Evolutionary conservation across 2,888 invertebrate species (phyloP).

Genomic region (Adineta ricciae): DNA sequence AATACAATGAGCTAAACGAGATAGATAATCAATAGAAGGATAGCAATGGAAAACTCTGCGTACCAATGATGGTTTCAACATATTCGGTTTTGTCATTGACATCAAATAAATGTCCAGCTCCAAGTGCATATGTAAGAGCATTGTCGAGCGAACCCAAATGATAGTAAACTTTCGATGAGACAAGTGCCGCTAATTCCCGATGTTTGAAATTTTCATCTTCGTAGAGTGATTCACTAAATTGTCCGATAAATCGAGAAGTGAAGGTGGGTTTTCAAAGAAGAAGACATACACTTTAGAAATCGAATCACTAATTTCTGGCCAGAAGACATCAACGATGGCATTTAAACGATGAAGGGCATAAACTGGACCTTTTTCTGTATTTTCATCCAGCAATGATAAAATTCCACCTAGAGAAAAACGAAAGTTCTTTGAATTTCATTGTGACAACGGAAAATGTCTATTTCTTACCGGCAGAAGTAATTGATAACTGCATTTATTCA

Average conservation of each 20-base stretch:
- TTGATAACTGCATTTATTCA: slow-evolving; percentile 11
- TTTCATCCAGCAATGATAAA: slow-evolving; percentile 85
- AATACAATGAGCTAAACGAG: slow-evolving; percentile 72
- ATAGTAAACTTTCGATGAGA: slow-evolving; percentile 92
- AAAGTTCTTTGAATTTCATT: background rate
- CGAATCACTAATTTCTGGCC: slow-evolving; percentile 96
- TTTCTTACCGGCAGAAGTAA: background rate
- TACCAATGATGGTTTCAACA: slow-evolving; percentile 76
- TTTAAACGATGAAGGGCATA: slow-evolving; percentile 85
- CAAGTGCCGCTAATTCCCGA: slow-evolving; percentile 82
- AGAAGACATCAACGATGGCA: slow-evolving; percentile 87
- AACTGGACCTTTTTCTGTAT: slow-evolving; percentile 78
- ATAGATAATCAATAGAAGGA: slow-evolving; percentile 44
- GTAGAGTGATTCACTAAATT: slow-evolving; percentile 67
- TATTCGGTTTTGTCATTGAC: slow-evolving; percentile 85
- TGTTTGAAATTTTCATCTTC: slow-evolving; percentile 78
- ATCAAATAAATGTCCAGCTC: slow-evolving; percentile 85
- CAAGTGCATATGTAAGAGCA: slow-evolving; percentile 88
- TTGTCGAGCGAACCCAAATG: slow-evolving; percentile 93
- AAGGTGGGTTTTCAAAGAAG: background rate
- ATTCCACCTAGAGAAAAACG: slow-evolving; percentile 63
- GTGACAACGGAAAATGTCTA: background rate
- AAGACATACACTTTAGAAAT: slow-evolving; percentile 75
- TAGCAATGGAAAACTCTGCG: slow-evolving; percentile 50
- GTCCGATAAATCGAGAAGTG: background rate